Conservation (phyloP, 2,797 vertebrate genomes). For the Enteromius unitaeniatus region DNA sequence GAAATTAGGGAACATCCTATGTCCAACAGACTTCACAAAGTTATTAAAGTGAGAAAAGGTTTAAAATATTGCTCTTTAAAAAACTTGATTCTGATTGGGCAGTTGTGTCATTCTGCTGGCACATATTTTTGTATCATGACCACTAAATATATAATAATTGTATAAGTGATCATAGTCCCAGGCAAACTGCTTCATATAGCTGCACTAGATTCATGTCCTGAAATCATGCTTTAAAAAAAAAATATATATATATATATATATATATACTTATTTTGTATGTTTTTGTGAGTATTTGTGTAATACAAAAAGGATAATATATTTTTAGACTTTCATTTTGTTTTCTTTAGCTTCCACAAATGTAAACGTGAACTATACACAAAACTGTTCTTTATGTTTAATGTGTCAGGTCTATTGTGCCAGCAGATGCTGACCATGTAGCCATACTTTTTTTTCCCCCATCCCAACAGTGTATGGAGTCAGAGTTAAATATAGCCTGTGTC, state of each 20-base stretch:
- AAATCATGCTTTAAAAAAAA: too few relatives aligned
- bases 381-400: background rate
- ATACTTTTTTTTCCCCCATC: slow-evolving; percentile 49
- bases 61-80: background rate
- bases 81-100: background rate
- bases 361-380: background rate
- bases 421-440: slow-evolving; percentile 27
- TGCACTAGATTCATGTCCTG: background rate
- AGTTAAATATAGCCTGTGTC: slow-evolving; percentile 79
- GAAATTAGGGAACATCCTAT: background rate
- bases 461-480: slow-evolving; percentile 6
- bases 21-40: background rate
- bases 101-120: background rate
- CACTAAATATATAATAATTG: background rate
- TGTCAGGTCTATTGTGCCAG: slow-evolving; percentile 32
- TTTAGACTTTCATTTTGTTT: background rate
- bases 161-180: background rate
- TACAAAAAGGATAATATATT: background rate
- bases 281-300: background rate
- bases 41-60: background rate
- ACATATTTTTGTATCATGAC: background rate
- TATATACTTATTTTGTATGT: background rate
- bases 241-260: background rate
- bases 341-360: background rate
- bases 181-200: background rate